These are phyloP conservation scores for Coreoperca whiteheadi DNA, from an alignment of 2,113 vertebrate species.

Conservation along the genomic window DNA sequence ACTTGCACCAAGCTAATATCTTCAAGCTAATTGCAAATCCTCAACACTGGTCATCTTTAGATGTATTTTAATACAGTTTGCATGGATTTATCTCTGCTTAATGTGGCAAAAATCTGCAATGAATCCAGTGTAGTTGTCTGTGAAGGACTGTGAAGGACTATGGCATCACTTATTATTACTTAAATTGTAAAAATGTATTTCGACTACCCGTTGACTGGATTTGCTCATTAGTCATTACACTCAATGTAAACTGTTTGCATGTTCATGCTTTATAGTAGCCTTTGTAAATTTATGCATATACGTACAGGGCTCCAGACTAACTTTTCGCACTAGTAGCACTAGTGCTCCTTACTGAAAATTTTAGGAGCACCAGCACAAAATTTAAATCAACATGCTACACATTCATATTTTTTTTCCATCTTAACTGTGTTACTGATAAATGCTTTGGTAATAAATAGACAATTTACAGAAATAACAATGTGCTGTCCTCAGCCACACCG, in stretches of 20 bases:
- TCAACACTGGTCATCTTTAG: constrained; percentile 40
- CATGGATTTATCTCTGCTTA: constrained; percentile 35
- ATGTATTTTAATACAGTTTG: constrained; percentile 38
- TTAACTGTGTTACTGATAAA: too few species aligned
- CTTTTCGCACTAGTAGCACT: too few species aligned
- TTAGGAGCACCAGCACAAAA: too few species aligned
- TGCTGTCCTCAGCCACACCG: too few species aligned
- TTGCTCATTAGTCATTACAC: not conserved
- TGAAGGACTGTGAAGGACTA: not conserved
- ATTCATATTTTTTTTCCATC: too few species aligned
- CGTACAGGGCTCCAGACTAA: not conserved
- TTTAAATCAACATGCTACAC: too few species aligned
- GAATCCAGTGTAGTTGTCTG: not conserved
- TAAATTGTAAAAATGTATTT: not conserved
- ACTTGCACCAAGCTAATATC: constrained; percentile 21
- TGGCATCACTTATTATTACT: not conserved
- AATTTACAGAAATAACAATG: too few species aligned
- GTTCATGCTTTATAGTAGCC: too few species aligned
- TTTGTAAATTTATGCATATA: too few species aligned
- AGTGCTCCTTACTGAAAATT: too few species aligned
- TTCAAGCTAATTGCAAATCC: constrained; percentile 52
- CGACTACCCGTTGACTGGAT: not conserved
- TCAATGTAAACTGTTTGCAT: not conserved
- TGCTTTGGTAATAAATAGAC: too few species aligned
- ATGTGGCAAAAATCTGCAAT: constrained; percentile 12